Evolutionary conservation across 2,797 vertebrate species (phyloP).

Genomic region (Cossypha dichroa): DNA sequence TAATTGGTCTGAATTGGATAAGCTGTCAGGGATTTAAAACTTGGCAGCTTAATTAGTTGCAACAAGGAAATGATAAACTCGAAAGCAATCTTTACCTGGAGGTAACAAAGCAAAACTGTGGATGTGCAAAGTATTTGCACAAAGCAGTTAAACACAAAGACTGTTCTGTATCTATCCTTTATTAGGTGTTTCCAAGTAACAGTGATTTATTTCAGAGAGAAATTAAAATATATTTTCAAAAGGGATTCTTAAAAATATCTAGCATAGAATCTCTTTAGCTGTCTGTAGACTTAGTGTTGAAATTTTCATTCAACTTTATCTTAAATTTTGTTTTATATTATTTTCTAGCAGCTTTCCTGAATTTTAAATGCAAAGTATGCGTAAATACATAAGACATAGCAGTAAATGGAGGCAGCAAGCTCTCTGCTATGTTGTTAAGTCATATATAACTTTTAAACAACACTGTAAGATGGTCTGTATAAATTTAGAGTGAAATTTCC

Average conservation of each 20-base stretch:
- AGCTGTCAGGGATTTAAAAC: slow-evolving; percentile 13
- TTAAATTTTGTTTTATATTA: neutral
- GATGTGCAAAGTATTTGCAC: neutral
- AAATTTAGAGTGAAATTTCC: neutral
- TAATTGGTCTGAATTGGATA: neutral
- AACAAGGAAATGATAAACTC: slow-evolving; percentile 20
- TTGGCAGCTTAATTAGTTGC: slow-evolving; percentile 22
- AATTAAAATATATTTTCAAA: neutral
- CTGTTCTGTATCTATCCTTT: neutral
- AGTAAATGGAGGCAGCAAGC: neutral
- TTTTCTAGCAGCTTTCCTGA: neutral
- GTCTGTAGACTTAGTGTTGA: neutral
- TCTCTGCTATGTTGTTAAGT: neutral
- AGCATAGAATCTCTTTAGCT: neutral
- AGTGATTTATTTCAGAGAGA: neutral
- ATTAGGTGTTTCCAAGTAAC: neutral
- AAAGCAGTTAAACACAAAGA: neutral
- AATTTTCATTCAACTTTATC: neutral
- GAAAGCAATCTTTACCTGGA: neutral
- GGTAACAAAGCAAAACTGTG: neutral
- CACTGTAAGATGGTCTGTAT: neutral
- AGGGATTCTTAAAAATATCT: neutral
- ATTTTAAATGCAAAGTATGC: neutral
- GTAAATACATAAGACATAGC: neutral
- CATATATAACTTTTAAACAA: neutral